These are phyloP conservation scores for Rhipidura dahli DNA, from an alignment of 2,113 vertebrate species.

Conservation along the genomic window DNA sequence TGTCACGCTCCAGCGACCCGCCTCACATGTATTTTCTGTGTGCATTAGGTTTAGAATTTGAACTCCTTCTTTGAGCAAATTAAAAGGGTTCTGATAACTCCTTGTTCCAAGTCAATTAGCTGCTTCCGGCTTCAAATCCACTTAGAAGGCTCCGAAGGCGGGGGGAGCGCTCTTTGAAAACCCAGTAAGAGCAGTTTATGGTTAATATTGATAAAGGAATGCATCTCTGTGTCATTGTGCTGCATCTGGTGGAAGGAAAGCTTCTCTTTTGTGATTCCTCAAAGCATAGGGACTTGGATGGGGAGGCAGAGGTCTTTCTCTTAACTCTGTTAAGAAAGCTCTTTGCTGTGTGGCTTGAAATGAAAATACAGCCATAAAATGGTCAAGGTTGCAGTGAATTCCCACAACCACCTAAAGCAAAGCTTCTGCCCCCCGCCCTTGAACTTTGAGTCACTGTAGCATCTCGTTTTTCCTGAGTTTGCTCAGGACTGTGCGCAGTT, in stretches of 20 bases:
- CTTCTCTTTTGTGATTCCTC: not conserved
- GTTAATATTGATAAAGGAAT: not conserved
- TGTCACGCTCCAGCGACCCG: not conserved
- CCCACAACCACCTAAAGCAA: not conserved
- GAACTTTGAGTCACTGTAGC: not conserved
- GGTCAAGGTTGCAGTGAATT: not conserved
- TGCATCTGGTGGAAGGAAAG: not conserved
- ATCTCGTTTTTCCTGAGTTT: not conserved
- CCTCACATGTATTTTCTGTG: not conserved
- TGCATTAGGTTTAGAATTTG: not conserved
- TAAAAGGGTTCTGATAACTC: not conserved
- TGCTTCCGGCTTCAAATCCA: not conserved
- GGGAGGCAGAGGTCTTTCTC: not conserved
- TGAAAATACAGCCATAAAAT: not conserved
- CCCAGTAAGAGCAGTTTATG: not conserved
- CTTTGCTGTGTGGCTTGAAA: not conserved
- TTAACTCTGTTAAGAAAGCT: not conserved
- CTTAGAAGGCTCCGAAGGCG: not conserved
- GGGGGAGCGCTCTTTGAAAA: not conserved
- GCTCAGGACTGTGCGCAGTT: not conserved
- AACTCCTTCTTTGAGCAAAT: constrained; percentile 15
- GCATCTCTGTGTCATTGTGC: not conserved
- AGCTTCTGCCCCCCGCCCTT: not conserved
- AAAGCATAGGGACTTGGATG: not conserved
- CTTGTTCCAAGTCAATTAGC: constrained; percentile 1